These are phyloP conservation scores for Dendropsophus ebraccatus DNA, from an alignment of 2,113 vertebrate species.

Conservation along the genomic window DNA sequence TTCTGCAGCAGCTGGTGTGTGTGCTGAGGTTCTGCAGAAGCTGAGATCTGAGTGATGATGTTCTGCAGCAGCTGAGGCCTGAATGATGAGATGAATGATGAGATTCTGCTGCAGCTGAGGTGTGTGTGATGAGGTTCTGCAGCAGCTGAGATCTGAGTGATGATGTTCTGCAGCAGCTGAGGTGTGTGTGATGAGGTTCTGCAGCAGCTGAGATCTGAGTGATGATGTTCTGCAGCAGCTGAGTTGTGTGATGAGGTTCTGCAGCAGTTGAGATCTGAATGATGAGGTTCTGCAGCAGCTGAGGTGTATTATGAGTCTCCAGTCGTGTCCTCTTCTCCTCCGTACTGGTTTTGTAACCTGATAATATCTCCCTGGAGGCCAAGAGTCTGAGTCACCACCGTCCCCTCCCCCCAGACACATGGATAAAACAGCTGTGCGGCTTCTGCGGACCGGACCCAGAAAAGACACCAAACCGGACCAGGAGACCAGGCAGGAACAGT, in stretches of 20 bases:
- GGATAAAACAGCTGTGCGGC: conserved; percentile 16
- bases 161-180: not conserved
- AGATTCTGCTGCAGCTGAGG: not conserved
- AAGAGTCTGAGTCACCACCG: conserved; percentile 25
- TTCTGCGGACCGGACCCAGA: not conserved
- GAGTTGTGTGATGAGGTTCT: not conserved
- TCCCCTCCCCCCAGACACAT: not conserved
- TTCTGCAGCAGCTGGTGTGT: not conserved
- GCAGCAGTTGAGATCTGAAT: not conserved
- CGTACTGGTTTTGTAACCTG: not conserved
- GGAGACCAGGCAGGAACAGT: no score
- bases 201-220: not conserved
- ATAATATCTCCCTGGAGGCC: conserved; percentile 4
- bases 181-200: not conserved
- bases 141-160: not conserved
- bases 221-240: no score
- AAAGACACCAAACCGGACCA: not conserved
- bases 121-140: not conserved
- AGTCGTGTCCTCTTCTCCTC: not conserved
- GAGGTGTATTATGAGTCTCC: not conserved
- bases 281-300: no score
- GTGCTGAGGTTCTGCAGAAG: not conserved
- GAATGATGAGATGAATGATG: no score
- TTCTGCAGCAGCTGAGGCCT: not conserved
- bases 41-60: not conserved